Evolutionary conservation across 2,113 vertebrate species (phyloP).

Genomic region (Apaloderma vittatum): DNA sequence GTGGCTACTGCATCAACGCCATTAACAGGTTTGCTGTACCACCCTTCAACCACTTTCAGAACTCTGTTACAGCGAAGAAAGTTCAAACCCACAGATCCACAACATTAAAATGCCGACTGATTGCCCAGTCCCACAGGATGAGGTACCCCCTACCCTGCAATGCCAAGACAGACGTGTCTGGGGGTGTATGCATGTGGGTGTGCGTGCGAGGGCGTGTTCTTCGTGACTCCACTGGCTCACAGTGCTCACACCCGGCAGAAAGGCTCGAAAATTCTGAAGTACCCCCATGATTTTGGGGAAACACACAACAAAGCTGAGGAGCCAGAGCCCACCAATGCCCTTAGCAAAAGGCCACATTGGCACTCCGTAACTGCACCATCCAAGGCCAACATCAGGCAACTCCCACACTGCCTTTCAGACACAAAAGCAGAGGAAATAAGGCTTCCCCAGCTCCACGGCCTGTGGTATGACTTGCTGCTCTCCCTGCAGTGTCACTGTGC

Average conservation of each 20-base stretch:
- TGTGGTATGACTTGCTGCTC: not conserved
- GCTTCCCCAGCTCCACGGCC: not conserved
- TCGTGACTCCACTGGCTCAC: not conserved
- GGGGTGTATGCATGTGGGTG: too few species aligned
- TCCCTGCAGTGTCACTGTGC: not conserved
- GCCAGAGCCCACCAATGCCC: not conserved
- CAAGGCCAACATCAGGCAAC: not conserved
- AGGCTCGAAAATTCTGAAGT: not conserved
- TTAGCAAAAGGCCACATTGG: not conserved
- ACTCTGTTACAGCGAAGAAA: not conserved
- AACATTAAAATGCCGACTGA: not conserved
- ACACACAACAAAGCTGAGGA: not conserved
- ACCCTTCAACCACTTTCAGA: not conserved
- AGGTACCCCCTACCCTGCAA: not conserved
- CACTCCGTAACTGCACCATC: not conserved
- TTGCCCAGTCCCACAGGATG: not conserved
- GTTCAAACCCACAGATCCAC: not conserved
- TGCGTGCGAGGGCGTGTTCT: not conserved
- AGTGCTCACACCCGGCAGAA: not conserved
- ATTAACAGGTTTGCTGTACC: not conserved
- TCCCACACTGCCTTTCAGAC: not conserved
- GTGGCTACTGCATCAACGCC: not conserved
- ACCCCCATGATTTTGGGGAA: not conserved
- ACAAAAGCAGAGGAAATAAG: not conserved
- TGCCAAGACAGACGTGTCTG: too few species aligned